A percentile compares a stretch with the other conserved stretches of the same genome.
These are phyloP conservation scores for Moxostoma hubbsi DNA, from an alignment of 2,797 vertebrate species.

Conservation along the genomic window DNA sequence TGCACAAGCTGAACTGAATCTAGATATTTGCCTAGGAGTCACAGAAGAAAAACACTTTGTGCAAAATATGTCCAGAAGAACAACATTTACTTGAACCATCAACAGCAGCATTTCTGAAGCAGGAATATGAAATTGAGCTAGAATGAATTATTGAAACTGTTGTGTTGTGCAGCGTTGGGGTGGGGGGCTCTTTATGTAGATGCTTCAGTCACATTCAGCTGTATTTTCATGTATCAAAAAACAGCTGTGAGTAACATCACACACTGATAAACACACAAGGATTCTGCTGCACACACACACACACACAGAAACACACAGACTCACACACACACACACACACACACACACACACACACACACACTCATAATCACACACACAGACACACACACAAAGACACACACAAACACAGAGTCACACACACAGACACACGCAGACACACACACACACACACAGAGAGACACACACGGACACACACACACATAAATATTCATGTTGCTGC, in stretches of 20 bases:
- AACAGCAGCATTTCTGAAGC: background rate
- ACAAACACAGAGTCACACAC: too few relatives aligned
- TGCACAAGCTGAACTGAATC: background rate
- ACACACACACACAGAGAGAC: slow-evolving; percentile 13
- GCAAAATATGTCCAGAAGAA: background rate
- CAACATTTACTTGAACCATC: background rate
- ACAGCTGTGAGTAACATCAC: background rate
- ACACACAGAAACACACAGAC: too few relatives aligned
- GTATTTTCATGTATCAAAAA: background rate
- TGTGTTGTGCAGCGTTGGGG: background rate
- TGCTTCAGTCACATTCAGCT: background rate
- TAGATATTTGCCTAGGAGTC: background rate
- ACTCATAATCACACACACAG: too few relatives aligned
- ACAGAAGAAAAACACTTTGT: background rate
- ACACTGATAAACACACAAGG: slow-evolving; percentile 6
- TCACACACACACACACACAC: too few relatives aligned
- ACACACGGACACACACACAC: slow-evolving; percentile 47
- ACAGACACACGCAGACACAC: too few relatives aligned
- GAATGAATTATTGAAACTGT: slow-evolving; percentile 1
- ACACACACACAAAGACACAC: too few relatives aligned
- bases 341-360: too few relatives aligned
- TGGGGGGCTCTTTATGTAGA: background rate
- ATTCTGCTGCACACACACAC: slow-evolving; percentile 9
- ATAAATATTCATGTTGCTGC: slow-evolving; percentile 57
- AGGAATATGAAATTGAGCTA: background rate